Conservation (phyloP, 2,113 vertebrate species). For the Toxotes jaculatrix region DNA sequence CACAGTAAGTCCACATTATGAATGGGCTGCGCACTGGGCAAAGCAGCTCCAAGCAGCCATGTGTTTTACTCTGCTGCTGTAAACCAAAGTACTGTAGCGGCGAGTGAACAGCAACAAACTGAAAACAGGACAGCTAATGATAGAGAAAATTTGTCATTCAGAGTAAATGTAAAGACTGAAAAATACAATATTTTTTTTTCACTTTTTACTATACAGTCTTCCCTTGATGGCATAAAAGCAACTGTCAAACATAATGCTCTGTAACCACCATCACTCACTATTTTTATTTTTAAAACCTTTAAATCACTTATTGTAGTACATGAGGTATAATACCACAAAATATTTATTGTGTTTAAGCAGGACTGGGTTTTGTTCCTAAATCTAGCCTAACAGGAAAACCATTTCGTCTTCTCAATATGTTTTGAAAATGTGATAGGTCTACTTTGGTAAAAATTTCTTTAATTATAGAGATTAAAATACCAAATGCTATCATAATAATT, state of each 20-base stretch:
- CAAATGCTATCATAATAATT: not conserved
- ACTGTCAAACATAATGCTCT: not conserved
- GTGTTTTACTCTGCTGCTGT: constrained; percentile 45
- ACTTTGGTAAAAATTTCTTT: not conserved
- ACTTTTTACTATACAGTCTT: not conserved
- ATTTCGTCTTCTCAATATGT: not conserved
- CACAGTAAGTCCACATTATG: constrained; percentile 55
- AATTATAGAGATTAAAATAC: not conserved
- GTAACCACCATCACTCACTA: not conserved
- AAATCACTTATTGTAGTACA: not conserved
- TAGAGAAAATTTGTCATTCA: constrained; percentile 11
- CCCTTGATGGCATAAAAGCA: not conserved
- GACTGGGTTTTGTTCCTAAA: not conserved
- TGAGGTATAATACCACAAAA: not conserved
- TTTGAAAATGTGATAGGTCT: not conserved
- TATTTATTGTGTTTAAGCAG: not conserved
- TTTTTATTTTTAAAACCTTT: not conserved
- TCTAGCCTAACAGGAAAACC: not conserved
- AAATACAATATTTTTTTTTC: not conserved
- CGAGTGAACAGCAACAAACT: not conserved
- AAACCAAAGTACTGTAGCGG: constrained; percentile 42
- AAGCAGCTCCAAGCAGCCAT: constrained; percentile 37
- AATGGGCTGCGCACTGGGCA: constrained; percentile 59
- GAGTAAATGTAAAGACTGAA: not conserved
- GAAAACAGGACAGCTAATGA: not conserved